phyloP scores from a whole-genome alignment of 2,888 invertebrate species.

The Lithophane socia region DNA sequence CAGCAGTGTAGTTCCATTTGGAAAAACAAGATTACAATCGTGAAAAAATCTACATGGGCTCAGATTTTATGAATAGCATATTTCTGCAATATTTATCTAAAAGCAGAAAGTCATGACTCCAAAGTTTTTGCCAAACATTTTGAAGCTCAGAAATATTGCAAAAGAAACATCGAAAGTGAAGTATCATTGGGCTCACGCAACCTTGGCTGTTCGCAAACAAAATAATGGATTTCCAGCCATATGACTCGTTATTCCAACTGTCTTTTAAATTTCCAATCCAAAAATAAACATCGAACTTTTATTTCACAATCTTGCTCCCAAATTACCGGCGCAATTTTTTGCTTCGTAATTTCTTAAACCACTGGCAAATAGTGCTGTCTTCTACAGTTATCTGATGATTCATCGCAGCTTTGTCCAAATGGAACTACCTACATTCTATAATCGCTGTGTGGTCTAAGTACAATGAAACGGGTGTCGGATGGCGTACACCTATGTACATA shows the following conservation, averaged over 20 bases:
- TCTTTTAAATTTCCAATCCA: slow-evolving; percentile 29
- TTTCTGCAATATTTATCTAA: slow-evolving; percentile 20
- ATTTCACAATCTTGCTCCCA: slow-evolving; percentile 38
- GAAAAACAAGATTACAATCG: slow-evolving; percentile 13
- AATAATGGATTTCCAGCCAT: slow-evolving; percentile 46
- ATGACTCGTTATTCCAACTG: slow-evolving; percentile 41
- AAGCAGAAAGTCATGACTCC: slow-evolving; percentile 41
- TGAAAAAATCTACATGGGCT: slow-evolving; percentile 18
- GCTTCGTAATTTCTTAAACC: slow-evolving; percentile 49
- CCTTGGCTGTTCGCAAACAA: slow-evolving; percentile 34
- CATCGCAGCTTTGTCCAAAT: slow-evolving; percentile 64
- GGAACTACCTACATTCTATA: slow-evolving; percentile 60
- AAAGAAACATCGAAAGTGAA: slow-evolving; percentile 43
- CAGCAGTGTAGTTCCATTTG: slow-evolving; percentile 13
- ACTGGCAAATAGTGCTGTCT: slow-evolving; percentile 44
- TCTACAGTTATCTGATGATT: slow-evolving; percentile 62
- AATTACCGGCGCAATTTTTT: slow-evolving; percentile 48
- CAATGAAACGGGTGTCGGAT: slow-evolving; percentile 67
- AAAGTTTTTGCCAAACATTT: slow-evolving; percentile 30
- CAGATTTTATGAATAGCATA: slow-evolving; percentile 5
- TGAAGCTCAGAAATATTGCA: slow-evolving; percentile 18
- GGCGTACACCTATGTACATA: slow-evolving; percentile 57
- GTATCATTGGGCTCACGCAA: slow-evolving; percentile 46
- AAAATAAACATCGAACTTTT: slow-evolving; percentile 50
- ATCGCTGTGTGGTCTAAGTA: slow-evolving; percentile 68